Evolutionary conservation across 2,113 vertebrate genomes (phyloP), one percentile per base, ranked within the genome.

Genomic region (Probosciger aterrimus): DNA sequence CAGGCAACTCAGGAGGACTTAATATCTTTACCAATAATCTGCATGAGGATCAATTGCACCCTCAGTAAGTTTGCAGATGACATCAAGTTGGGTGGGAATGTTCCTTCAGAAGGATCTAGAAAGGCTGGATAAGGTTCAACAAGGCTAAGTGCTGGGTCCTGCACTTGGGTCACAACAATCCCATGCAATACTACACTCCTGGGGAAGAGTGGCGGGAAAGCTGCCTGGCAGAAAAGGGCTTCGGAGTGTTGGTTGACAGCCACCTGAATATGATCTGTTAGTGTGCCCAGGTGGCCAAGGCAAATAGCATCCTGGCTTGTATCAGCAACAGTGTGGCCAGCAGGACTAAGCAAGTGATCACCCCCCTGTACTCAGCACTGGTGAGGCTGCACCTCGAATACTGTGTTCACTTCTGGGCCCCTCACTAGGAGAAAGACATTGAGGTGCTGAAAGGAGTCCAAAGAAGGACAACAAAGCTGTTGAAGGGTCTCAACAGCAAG

Each of bases 321-420:
- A 52, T 46, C 6, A 59, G 43, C 31, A 41, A 18, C 3, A 53
- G 9, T 11, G 18, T 15, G 18, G 8, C 25, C 63, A 60, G n/a
- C 10, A 60, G 25, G 30, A 47, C 30, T 24, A 76, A 3, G 7
- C 9, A 41, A 59, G 18, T 13, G 20, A 59, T 35, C 7, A 3
- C 18, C 9, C 19, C 6, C 16, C 18, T 33, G 15, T 9, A 64
- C 20, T 22, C 1, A 4, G 12, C 5, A 28, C 49, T 70, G 24
- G 11, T 65, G 43, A 70, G 12, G 15, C 18, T 18, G 33, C 15
- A 64, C 12, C 43, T 50, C 0, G 0, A 37, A 57, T 64, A 15
- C 4, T 49, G 4, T 23, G 5, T 17, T 2, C 0, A 5, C 9
- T 43, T 71, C 10, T 57, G 14, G 20, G n/a, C 4, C 7, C 30